phyloP scores from a whole-genome alignment of 53 echinoderm and acorn worm genomes.

The Actinopyga echinites region DNA sequence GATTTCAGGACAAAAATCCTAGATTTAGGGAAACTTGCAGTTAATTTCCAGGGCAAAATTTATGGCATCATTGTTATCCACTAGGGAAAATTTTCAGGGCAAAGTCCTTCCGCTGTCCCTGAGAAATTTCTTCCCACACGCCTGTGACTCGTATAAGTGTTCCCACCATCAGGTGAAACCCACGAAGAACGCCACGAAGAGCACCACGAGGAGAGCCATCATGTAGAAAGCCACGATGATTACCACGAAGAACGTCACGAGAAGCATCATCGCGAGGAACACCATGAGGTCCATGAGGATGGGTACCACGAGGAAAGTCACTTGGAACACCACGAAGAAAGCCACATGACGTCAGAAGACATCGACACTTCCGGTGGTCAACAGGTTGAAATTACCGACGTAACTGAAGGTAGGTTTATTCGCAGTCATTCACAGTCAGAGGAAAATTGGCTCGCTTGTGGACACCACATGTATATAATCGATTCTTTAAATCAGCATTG shows the following conservation, averaged over 20 bases:
- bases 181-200: conserved; percentile 26
- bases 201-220: not conserved
- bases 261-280: not conserved
- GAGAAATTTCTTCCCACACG: too few species aligned
- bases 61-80: too few species aligned
- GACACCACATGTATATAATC: too few species aligned
- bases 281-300: conserved; percentile 22
- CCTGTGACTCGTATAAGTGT: not conserved
- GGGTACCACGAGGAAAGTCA: conserved; percentile 8
- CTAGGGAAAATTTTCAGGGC: too few species aligned
- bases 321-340: not conserved
- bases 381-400: conserved; percentile 19
- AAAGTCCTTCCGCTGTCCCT: too few species aligned
- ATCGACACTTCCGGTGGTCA: conserved; percentile 15
- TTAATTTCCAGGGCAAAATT: too few species aligned
- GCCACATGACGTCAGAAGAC: not conserved
- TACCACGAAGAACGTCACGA: conserved; percentile 9
- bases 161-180: not conserved
- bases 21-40: too few species aligned
- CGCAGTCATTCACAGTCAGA: too few species aligned
- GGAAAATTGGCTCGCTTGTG: too few species aligned
- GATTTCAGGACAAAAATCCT: too few species aligned
- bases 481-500: too few species aligned
- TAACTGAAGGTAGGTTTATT: not conserved
- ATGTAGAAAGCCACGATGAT: not conserved